phyloP scores from a whole-genome alignment of 2,888 invertebrate species.

The Mesoligia furuncula region DNA sequence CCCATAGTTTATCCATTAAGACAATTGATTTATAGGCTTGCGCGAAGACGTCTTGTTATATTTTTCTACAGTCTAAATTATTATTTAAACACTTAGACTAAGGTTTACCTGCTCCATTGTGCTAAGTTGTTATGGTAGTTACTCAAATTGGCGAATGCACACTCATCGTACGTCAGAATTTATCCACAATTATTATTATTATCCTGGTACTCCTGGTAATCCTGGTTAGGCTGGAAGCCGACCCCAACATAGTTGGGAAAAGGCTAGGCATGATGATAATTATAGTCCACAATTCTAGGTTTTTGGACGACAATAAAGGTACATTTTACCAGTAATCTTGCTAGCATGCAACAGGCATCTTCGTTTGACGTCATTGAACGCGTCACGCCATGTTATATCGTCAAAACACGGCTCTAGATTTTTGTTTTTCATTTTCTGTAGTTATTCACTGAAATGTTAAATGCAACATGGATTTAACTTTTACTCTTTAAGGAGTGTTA shows the following conservation, averaged over 20 bases:
- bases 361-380: slow-evolving; percentile 52
- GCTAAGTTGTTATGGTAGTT: not conserved
- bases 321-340: slow-evolving; percentile 14
- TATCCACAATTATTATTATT: too few relatives aligned
- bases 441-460: slow-evolving; percentile 10
- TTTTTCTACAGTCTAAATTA: not conserved
- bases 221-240: too few relatives aligned
- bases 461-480: slow-evolving; percentile 22
- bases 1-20: slow-evolving; percentile 1
- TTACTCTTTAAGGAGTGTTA: slow-evolving; percentile 12
- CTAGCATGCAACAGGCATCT: slow-evolving; percentile 43
- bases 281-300: slow-evolving; percentile 15
- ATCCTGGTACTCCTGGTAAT: too few relatives aligned
- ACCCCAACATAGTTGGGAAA: too few relatives aligned
- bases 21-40: slow-evolving; percentile 2
- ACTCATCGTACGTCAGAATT: slow-evolving; percentile 23
- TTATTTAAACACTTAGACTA: not conserved
- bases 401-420: slow-evolving; percentile 13
- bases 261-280: too few relatives aligned
- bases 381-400: slow-evolving; percentile 29
- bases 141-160: slow-evolving; percentile 7
- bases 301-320: slow-evolving; percentile 19
- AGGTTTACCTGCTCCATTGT: not conserved
- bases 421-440: slow-evolving; percentile 26
- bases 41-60: not conserved